Conservation (phyloP, 2,797 vertebrate genomes). For the Cirrhinus mrigala region DNA sequence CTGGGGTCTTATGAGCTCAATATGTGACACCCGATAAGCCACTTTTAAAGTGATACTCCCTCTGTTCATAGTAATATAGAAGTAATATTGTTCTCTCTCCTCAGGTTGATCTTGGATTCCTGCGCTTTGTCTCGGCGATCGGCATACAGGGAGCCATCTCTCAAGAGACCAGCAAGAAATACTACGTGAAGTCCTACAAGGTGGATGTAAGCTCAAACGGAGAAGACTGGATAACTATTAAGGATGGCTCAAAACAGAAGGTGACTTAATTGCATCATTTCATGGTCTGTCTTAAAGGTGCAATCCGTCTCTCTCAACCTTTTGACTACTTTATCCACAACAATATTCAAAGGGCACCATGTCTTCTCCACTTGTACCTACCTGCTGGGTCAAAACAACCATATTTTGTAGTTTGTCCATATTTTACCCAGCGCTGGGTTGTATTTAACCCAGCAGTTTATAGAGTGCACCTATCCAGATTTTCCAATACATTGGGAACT, state of each 20-base stretch:
- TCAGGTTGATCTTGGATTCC: constrained; percentile 94
- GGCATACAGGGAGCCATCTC: constrained; percentile 96
- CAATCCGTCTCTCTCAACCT: not conserved
- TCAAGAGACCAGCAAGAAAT: constrained; percentile 91
- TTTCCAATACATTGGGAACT: not conserved
- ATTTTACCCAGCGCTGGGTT: too few species aligned
- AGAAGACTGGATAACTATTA: constrained; percentile 98
- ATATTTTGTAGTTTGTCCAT: too few species aligned
- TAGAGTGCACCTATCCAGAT: not conserved
- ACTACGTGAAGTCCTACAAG: constrained; percentile 92
- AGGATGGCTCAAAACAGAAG: constrained; percentile 92
- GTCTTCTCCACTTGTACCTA: not conserved
- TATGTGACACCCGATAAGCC: constrained; percentile 24
- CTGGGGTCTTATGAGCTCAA: constrained; percentile 31
- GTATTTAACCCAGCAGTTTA: too few species aligned
- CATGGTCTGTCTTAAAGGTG: not conserved
- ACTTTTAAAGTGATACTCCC: constrained; percentile 47
- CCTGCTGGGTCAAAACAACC: too few species aligned
- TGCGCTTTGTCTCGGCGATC: constrained; percentile 92
- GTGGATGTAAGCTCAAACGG: constrained; percentile 97
- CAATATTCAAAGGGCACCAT: not conserved
- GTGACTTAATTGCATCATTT: constrained; percentile 70
- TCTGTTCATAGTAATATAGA: constrained; percentile 1
- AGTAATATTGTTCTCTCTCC: constrained; percentile 37
- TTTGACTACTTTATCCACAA: not conserved